Percentiles rank a stretch among this genome's conserved stretches.
Evolutionary conservation across 2,113 vertebrate genomes (phyloP).

Genomic region (Azemiops feae): DNA sequence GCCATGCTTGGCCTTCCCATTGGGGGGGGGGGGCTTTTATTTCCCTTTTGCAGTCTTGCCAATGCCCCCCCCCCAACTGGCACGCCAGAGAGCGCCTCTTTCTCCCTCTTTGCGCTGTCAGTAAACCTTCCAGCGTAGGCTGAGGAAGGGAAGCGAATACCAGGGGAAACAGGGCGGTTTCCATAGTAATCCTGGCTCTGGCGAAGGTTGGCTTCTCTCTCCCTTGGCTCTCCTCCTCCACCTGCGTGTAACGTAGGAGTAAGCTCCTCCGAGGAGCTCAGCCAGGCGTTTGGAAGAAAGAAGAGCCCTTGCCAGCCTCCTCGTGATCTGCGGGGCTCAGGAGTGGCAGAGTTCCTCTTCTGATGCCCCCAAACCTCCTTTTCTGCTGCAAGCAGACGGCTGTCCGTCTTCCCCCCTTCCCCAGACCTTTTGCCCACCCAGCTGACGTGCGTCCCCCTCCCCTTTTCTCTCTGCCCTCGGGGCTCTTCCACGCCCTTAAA

Average conservation of each 20-base stretch:
- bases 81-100: background rate
- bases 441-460: background rate
- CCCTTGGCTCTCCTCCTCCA: background rate
- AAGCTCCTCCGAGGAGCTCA: background rate
- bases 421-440: background rate
- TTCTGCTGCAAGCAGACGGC: background rate
- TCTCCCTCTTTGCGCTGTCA: background rate
- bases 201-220: background rate
- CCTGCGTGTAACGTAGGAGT: background rate
- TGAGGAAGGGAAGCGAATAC: background rate
- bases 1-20: background rate
- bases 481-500: background rate
- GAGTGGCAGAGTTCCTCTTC: too few species aligned
- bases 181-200: conserved; percentile 6
- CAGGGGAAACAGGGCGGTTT: background rate
- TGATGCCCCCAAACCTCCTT: background rate
- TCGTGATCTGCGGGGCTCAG: background rate
- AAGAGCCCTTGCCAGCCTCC: background rate
- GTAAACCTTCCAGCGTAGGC: background rate
- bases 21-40: background rate
- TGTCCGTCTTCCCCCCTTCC: too few species aligned
- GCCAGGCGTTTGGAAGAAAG: background rate
- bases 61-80: too few species aligned
- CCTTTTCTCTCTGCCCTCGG: too few species aligned
- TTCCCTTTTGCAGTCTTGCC: background rate